Conservation (phyloP, 2,113 vertebrate species). For the Gorsachius goisagi region DNA sequence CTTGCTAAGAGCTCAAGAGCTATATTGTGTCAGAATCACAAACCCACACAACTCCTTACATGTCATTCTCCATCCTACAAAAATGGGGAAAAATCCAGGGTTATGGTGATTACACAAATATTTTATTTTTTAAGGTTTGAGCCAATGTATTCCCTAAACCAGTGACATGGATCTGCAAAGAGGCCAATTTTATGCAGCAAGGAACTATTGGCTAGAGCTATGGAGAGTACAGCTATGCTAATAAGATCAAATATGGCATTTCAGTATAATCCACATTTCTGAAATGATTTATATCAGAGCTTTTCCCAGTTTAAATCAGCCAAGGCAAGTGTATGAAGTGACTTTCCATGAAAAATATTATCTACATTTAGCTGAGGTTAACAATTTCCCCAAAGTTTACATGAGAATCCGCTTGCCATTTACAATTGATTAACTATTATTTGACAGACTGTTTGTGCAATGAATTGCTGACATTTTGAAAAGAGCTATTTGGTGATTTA, state of each 20-base stretch:
- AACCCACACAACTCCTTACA: neutral
- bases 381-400: neutral
- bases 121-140: neutral
- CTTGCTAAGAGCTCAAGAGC: neutral
- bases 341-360: neutral
- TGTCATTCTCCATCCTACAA: neutral
- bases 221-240: neutral
- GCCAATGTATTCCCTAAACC: neutral
- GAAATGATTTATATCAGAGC: neutral
- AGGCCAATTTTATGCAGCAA: neutral
- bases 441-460: neutral
- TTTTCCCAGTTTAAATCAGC: neutral
- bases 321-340: neutral
- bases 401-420: neutral
- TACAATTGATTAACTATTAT: neutral
- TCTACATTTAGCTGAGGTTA: neutral
- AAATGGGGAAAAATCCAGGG: neutral
- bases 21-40: neutral
- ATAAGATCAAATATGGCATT: neutral
- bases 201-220: neutral
- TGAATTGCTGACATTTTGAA: constrained; percentile 12
- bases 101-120: neutral
- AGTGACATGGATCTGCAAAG: neutral
- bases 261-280: neutral
- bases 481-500: neutral